Evolutionary conservation across 2,113 vertebrate genomes (phyloP).

Genomic region (Cyprinodon variegatus): DNA sequence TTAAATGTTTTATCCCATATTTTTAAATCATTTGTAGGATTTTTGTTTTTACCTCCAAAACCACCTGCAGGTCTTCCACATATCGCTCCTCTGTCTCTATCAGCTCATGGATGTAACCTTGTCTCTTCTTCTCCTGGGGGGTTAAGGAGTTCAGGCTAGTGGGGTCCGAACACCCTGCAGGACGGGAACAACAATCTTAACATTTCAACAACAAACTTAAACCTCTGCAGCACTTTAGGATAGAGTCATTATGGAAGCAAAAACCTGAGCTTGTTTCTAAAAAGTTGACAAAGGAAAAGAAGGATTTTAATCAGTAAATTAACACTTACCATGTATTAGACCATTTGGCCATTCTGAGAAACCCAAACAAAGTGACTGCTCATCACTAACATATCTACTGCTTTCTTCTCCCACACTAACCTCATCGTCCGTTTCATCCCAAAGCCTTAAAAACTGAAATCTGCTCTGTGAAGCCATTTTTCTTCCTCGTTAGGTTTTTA

Average conservation of each 20-base stretch:
- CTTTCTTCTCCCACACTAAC: constrained; percentile 22
- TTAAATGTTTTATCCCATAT: background rate
- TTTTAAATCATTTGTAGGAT: constrained; percentile 1
- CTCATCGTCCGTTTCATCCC: constrained; percentile 54
- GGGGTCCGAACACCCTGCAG: constrained; percentile 90
- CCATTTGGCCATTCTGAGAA: constrained; percentile 31
- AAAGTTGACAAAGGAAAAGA: background rate
- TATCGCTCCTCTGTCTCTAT: constrained; percentile 93
- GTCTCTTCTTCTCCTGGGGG: constrained; percentile 91
- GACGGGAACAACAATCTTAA: constrained; percentile 1
- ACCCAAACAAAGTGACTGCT: constrained; percentile 20
- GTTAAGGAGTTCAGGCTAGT: constrained; percentile 89
- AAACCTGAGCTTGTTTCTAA: background rate
- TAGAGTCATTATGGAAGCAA: constrained; percentile 13
- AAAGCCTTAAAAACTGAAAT: constrained; percentile 77
- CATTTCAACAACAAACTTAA: background rate
- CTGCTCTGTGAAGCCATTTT: constrained; percentile 57
- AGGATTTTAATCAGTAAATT: background rate
- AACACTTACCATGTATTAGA: constrained; percentile 62
- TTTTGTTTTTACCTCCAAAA: constrained; percentile 85
- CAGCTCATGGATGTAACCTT: constrained; percentile 96
- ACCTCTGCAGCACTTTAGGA: constrained; percentile 22
- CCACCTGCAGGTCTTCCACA: constrained; percentile 90
- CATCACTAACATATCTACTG: constrained; percentile 19
- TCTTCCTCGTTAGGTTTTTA: background rate